Conservation (phyloP, 2,113 vertebrate genomes). For the Alectura lathami region DNA sequence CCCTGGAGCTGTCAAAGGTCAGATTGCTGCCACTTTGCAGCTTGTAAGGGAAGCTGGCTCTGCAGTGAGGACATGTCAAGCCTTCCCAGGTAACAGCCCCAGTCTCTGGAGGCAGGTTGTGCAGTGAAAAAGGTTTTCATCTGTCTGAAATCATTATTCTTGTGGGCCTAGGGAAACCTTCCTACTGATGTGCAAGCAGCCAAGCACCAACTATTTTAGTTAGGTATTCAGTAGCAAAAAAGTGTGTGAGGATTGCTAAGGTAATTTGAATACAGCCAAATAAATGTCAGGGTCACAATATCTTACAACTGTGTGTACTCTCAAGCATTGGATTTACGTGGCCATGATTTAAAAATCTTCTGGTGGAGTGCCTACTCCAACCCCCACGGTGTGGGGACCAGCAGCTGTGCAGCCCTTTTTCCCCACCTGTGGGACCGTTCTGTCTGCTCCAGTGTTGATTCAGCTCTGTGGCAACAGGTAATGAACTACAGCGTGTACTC, state of each 20-base stretch:
- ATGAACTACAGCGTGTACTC: background rate
- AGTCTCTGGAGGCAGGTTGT: background rate
- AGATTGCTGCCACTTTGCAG: background rate
- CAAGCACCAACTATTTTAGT: background rate
- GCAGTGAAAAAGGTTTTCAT: background rate
- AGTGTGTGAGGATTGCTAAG: background rate
- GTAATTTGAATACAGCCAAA: background rate
- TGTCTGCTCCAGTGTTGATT: background rate
- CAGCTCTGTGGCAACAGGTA: background rate
- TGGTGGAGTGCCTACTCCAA: background rate
- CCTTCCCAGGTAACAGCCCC: background rate
- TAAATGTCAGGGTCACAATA: background rate
- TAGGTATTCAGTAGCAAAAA: background rate
- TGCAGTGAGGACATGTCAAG: background rate
- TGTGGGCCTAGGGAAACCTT: background rate
- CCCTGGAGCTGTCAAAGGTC: background rate
- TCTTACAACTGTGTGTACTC: background rate
- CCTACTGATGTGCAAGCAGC: background rate
- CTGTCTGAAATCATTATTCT: background rate
- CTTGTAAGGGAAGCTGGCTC: background rate
- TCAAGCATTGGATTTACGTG: background rate
- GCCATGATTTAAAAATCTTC: background rate
- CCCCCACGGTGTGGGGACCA: rapidly evolving
- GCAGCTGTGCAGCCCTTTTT: background rate
- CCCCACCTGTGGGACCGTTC: rapidly evolving